phyloP scores from a whole-genome alignment of 2,797 vertebrate species.

The Tarsius wallacei region DNA sequence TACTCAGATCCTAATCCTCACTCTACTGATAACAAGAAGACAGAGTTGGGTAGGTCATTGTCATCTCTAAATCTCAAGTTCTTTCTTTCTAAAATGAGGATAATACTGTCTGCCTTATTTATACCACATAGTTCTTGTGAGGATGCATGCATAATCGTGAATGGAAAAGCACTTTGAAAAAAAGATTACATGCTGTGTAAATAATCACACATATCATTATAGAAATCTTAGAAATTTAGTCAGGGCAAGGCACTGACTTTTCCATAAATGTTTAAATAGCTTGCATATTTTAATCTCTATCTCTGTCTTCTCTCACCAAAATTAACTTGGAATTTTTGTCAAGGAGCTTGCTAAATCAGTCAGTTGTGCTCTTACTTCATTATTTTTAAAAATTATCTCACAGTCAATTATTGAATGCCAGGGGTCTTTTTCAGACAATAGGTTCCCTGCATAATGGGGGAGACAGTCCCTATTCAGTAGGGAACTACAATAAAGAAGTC shows the following conservation, averaged over 20 bases:
- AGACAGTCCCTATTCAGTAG: not conserved
- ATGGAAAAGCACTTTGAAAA: constrained; percentile 29
- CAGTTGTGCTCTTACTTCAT: constrained; percentile 56
- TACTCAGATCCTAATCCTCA: not conserved
- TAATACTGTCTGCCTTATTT: not conserved
- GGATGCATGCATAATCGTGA: not conserved
- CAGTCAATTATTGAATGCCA: not conserved
- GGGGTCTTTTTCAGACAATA: constrained; percentile 38
- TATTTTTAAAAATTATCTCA: constrained; percentile 72
- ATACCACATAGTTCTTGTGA: not conserved
- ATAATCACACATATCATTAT: not conserved
- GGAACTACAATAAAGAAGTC: not conserved
- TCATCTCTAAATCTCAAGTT: not conserved
- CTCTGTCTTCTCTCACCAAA: constrained; percentile 66
- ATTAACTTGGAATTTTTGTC: constrained; percentile 57
- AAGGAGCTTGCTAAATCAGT: constrained; percentile 59
- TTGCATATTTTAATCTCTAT: constrained; percentile 64
- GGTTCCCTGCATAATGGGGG: not conserved
- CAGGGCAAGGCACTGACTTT: constrained; percentile 7
- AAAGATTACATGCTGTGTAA: not conserved
- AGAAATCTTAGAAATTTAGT: constrained; percentile 40
- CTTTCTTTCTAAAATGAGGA: constrained; percentile 26
- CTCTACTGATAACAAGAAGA: not conserved
- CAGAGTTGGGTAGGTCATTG: not conserved
- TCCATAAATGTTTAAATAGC: constrained; percentile 61